Evolutionary conservation across 2,113 vertebrate species (phyloP), one percentile per base, ranked within the genome.

Genomic region (Zingel zingel): DNA sequence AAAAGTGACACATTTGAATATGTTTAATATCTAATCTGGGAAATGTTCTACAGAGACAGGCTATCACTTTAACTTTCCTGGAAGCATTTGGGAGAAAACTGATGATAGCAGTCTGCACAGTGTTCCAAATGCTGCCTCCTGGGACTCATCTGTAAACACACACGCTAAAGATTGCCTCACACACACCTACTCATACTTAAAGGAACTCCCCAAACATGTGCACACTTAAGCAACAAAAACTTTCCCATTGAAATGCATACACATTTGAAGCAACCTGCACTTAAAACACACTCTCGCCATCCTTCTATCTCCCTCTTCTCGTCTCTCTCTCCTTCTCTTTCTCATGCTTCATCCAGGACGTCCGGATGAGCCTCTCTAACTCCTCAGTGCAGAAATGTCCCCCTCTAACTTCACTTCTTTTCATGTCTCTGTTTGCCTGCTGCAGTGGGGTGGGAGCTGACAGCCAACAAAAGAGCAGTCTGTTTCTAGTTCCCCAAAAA

Each of bases 401-500:
- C 68, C 69, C 61, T 74, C 74, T 87, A 64, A 33, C 66, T 90
- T 79, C 83, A 69, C 51, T 67, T 91, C 87, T 90, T 91, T 93
- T 93, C 86, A 92, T 90, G 86, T 86, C 75, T 87, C 75, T 91
- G 85, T 93, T 91, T 85, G 88, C 81, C 82, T 77, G 84, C 77
- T 91, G 54, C 86, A 87, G 82, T 84, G 82, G 79, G 87, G 68
- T 91, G 83, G 87, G 85, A 90, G 83, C 74, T 85, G 87, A 90
- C 86, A 90, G 88, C 86, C 88, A 87, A 85, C 92, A 93, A 93
- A 93, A 85, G 88, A 90, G 83, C 85, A 89, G 91, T 68, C 85
- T 91, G 77, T 88, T 90, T 85, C 68, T 73, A 39, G 66, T 88
- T 77, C 64, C 67, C 76, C 30, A 61, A 75, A 85, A 80, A 71